These are phyloP conservation scores for Syngnathus scovelli DNA, from an alignment of 2,113 vertebrate species.

Conservation along the genomic window DNA sequence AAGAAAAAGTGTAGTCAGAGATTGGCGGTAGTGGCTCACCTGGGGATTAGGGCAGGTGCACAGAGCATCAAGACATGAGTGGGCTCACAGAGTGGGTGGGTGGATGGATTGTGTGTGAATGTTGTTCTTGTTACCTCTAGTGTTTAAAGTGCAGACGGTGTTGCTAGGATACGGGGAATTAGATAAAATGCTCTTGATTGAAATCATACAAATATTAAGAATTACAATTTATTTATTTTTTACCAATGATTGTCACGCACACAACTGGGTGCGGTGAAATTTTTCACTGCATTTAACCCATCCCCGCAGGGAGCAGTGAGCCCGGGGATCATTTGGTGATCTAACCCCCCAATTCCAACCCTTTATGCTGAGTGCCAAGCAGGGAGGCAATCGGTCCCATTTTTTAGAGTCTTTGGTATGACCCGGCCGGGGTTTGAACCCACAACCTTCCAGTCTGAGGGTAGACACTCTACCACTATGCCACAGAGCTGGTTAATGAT, in stretches of 20 bases:
- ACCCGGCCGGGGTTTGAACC: too few species aligned
- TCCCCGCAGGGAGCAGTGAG: too few species aligned
- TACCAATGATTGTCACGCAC: too few species aligned
- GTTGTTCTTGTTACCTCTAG: conserved; percentile 28
- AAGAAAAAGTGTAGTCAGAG: conserved; percentile 26
- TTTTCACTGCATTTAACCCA: too few species aligned
- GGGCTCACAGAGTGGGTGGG: conserved; percentile 52
- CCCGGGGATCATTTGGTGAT: too few species aligned
- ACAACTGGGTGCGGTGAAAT: too few species aligned
- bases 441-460: too few species aligned
- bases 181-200: conserved; percentile 48
- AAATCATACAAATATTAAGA: conserved; percentile 29
- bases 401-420: too few species aligned
- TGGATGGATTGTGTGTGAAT: conserved; percentile 50
- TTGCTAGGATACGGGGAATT: conserved; percentile 69
- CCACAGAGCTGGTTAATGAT: background rate
- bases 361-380: too few species aligned
- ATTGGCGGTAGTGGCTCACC: conserved; percentile 43
- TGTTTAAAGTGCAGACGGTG: conserved; percentile 57
- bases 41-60: conserved; percentile 54
- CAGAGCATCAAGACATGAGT: conserved; percentile 34
- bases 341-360: too few species aligned
- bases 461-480: too few species aligned
- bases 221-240: background rate
- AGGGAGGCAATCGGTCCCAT: too few species aligned